Evolutionary conservation across 2,113 vertebrate species (phyloP).

Genomic region (Aptenodytes forsteri): DNA sequence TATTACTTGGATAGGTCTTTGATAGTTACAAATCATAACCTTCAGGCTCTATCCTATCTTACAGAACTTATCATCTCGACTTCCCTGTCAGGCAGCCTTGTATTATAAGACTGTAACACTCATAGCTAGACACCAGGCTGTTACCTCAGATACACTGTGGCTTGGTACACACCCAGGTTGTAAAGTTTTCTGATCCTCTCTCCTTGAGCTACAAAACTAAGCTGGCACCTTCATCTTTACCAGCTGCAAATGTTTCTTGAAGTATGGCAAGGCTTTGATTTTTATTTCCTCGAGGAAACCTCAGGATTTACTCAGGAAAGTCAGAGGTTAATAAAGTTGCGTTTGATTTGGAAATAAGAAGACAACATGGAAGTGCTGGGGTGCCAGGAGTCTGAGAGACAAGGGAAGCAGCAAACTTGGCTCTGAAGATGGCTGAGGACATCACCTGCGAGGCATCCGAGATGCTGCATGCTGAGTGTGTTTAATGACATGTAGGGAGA

Average conservation of each 20-base stretch:
- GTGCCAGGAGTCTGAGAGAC: not conserved
- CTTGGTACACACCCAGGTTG: not conserved
- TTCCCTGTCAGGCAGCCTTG: not conserved
- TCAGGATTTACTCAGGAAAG: not conserved
- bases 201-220: not conserved
- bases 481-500: not conserved
- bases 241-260: not conserved
- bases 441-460: not conserved
- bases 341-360: conserved; percentile 3
- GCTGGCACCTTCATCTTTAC: not conserved
- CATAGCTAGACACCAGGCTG: not conserved
- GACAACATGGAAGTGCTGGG: not conserved
- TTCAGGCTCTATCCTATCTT: not conserved
- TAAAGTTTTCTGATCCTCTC: not conserved
- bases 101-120: not conserved
- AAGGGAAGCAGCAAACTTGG: not conserved
- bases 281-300: not conserved
- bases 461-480: not conserved
- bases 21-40: conserved; percentile 6
- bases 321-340: conserved; percentile 1
- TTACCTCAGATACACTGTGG: not conserved
- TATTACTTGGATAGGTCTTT: not conserved
- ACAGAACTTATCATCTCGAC: not conserved
- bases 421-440: not conserved
- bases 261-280: not conserved